Evolutionary conservation across 2,797 vertebrate genomes (phyloP).

Genomic region (Rhinoraja longicauda): DNA sequence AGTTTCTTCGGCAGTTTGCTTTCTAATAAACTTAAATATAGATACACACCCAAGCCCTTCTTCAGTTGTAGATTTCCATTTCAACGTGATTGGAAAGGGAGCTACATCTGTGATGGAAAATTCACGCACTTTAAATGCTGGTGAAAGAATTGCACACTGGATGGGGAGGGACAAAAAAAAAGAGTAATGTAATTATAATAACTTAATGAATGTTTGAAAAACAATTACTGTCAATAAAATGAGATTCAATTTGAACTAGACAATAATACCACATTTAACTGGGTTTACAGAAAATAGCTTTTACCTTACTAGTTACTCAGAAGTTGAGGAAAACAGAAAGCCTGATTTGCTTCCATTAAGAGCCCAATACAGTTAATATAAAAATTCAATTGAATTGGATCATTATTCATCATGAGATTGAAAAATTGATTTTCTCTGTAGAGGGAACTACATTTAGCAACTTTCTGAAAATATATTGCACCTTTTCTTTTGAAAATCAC

Average conservation of each 20-base stretch:
- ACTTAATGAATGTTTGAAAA: not conserved
- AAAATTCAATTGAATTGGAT: no score
- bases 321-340: not conserved
- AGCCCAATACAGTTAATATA: no score
- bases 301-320: not conserved
- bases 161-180: constrained; percentile 37
- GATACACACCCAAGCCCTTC: constrained; percentile 60
- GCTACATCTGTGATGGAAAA: constrained; percentile 68
- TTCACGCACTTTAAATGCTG: constrained; percentile 69
- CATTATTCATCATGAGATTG: no score
- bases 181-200: not conserved
- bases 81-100: constrained; percentile 62
- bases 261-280: not conserved
- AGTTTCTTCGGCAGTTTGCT: no score
- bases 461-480: no score
- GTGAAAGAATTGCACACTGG: constrained; percentile 69
- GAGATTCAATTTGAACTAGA: not conserved
- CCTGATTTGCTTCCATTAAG: not conserved
- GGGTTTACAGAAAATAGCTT: not conserved
- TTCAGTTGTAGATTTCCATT: constrained; percentile 64
- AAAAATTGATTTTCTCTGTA: no score
- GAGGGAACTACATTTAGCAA: no score
- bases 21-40: not conserved
- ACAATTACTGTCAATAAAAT: not conserved
- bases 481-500: no score